Percentiles rank a stretch among this genome's conserved stretches.
phyloP scores from a whole-genome alignment of 37 sponge, comb jelly and placozoan genomes.

The Beroe forskalii region DNA sequence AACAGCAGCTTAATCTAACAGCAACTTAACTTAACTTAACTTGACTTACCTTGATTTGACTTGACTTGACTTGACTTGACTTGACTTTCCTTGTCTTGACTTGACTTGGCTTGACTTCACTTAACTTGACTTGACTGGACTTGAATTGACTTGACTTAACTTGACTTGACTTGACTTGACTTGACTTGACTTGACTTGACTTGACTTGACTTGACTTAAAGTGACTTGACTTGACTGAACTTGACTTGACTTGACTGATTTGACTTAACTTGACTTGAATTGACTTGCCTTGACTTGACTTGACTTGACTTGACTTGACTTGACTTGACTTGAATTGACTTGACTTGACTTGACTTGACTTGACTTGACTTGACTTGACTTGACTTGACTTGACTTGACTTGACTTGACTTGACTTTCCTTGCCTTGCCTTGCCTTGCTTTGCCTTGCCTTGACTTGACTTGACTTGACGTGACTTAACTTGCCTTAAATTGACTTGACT shows the following conservation, averaged over 20 bases:
- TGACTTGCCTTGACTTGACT: neutral
- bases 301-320: conserved; percentile 2
- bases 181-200: too few relatives aligned
- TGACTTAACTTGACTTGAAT: neutral
- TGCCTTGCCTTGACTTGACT: neutral
- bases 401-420: neutral
- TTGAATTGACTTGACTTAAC: too few relatives aligned
- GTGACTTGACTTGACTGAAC: too few relatives aligned
- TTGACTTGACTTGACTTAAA: too few relatives aligned
- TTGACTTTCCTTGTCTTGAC: neutral
- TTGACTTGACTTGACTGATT: too few relatives aligned
- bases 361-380: conserved; percentile 2
- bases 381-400: conserved; percentile 2
- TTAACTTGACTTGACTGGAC: too few relatives aligned
- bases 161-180: conserved; percentile 2
- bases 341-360: conserved; percentile 2
- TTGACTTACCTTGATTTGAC: too few relatives aligned
- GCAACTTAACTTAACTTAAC: too few relatives aligned
- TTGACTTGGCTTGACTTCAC: neutral
- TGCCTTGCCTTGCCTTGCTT: neutral
- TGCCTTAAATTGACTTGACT: neutral
- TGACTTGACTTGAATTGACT: too few relatives aligned
- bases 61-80: too few relatives aligned
- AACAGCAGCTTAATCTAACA: too few relatives aligned
- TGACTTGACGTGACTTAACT: neutral